A percentile compares a stretch with the other conserved stretches of the same genome.
Conservation (phyloP, 2,888 invertebrate genomes). For the Craniophora ligustri region DNA sequence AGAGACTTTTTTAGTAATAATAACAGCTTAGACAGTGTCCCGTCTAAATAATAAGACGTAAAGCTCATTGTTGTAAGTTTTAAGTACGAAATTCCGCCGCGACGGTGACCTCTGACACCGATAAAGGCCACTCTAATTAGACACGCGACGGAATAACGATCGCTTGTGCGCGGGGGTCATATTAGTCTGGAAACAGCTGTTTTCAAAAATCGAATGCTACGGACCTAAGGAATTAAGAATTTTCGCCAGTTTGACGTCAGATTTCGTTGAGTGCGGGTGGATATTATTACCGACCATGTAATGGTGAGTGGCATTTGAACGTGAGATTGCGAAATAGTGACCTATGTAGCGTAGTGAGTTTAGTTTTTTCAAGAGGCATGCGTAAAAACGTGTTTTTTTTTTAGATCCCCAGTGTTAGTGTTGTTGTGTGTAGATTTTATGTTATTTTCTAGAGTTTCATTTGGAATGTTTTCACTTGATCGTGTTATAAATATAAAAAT, state of each 20-base stretch:
- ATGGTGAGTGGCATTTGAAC: constrained; percentile 78
- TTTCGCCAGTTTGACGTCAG: constrained; percentile 78
- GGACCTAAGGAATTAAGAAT: constrained; percentile 59
- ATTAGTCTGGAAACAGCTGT: constrained; percentile 75
- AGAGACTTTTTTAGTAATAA: constrained; percentile 19
- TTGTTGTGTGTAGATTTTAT: constrained; percentile 68
- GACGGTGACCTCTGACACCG: constrained; percentile 55
- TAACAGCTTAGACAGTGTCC: constrained; percentile 10
- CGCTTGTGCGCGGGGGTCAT: constrained; percentile 54
- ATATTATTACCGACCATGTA: constrained; percentile 73
- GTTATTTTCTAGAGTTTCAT: constrained; percentile 44
- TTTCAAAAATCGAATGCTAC: constrained; percentile 82
- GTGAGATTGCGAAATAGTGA: constrained; percentile 63
- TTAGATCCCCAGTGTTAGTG: constrained; percentile 62
- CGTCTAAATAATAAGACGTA: constrained; percentile 1
- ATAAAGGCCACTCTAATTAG: constrained; percentile 36
- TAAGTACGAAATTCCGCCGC: constrained; percentile 10
- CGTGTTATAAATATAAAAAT: constrained; percentile 40
- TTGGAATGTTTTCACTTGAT: constrained; percentile 42
- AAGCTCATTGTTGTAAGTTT: constrained; percentile 12
- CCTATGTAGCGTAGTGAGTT: constrained; percentile 60
- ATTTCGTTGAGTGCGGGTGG: constrained; percentile 71
- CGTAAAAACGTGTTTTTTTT: constrained; percentile 56
- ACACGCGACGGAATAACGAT: constrained; percentile 26
- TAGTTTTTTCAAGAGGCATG: constrained; percentile 66